Base-by-base conservation (phyloP, 2,113 vertebrate species). In the Odontophorus gujanensis region DNA sequence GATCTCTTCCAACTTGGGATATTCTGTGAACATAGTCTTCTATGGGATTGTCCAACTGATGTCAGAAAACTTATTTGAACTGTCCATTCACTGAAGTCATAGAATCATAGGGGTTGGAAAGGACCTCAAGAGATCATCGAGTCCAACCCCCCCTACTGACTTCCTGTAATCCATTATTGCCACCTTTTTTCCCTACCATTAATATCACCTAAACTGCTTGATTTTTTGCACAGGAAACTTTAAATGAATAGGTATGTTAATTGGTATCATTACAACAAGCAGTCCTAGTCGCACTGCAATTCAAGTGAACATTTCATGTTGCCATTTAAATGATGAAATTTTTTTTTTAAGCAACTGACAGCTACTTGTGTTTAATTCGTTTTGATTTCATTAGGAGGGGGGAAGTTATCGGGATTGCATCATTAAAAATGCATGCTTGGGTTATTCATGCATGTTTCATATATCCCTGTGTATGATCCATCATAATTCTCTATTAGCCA, bases 191-290 rank as follows among this genome's bases (percentile, higher is more conserved):
- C 86, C 77, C 45, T 75, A 62, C 32, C 17, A 74, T 92, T 79
- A 80, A 69, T 80, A 92, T 96, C 95, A 83, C 50, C 81, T 94
- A 91, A 17, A 43, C 34, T 90, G 91, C 96, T 97, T 90, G 88
- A 91, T 97, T 93, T 96, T 90, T 90, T 78, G 67, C 88, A 86
- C 91, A 97, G 96, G 81, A 97, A 98, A 97, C 95, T 96, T 95
- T 92, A 96, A 96, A 91, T 96, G 90, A 92, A 91, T 94, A 95
- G 96, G 96, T 96, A 95, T 96, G 95, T 97, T 98, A 98, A 98
- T 97, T 94, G 95, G 71, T 95, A 91, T 96, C 96, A 97, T 97
- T 97, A 94, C 94, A 95, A 95, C 95, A 96, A 97, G 96, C 9
- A 63, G 96, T 94, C 95, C 96, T 89, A 94, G 95, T 96, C 96